These are phyloP conservation scores for Drosophila trichaetosa DNA, from an alignment of 2,888 invertebrate species.

Conservation along the genomic window DNA sequence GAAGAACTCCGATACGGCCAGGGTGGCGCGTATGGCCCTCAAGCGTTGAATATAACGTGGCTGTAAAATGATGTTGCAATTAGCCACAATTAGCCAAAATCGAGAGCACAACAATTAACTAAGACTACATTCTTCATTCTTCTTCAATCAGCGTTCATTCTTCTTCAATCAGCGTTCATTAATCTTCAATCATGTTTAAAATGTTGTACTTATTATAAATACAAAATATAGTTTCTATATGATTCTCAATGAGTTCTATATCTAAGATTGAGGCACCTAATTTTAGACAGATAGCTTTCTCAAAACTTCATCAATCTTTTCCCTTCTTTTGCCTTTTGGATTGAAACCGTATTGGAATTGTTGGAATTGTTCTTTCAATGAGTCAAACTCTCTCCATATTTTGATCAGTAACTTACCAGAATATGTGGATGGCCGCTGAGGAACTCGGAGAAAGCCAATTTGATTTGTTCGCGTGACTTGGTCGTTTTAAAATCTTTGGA, in stretches of 20 bases:
- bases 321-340: not conserved
- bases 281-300: not conserved
- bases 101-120: not conserved
- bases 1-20: slow-evolving; percentile 96
- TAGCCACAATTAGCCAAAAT: not conserved
- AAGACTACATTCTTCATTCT: not conserved
- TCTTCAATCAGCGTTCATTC: not conserved
- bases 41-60: slow-evolving; percentile 93
- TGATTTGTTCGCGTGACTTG: slow-evolving; percentile 92
- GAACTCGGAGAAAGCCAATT: slow-evolving; percentile 92
- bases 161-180: too few relatives aligned
- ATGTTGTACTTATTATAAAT: not conserved
- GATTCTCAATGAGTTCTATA: not conserved
- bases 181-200: too few relatives aligned
- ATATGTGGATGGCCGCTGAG: slow-evolving; percentile 91
- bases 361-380: not conserved
- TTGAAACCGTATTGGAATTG: not conserved
- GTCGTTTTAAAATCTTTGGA: slow-evolving; percentile 98
- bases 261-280: not conserved
- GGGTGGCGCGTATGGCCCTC: slow-evolving; percentile 92
- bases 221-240: not conserved
- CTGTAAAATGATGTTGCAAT: slow-evolving; percentile 84
- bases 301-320: not conserved
- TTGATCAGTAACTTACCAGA: slow-evolving; percentile 87
- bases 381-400: not conserved